A percentile compares a stretch with the other conserved stretches of the same genome.
phyloP scores from a whole-genome alignment of 2,113 vertebrate genomes.

The Rhea pennata region DNA sequence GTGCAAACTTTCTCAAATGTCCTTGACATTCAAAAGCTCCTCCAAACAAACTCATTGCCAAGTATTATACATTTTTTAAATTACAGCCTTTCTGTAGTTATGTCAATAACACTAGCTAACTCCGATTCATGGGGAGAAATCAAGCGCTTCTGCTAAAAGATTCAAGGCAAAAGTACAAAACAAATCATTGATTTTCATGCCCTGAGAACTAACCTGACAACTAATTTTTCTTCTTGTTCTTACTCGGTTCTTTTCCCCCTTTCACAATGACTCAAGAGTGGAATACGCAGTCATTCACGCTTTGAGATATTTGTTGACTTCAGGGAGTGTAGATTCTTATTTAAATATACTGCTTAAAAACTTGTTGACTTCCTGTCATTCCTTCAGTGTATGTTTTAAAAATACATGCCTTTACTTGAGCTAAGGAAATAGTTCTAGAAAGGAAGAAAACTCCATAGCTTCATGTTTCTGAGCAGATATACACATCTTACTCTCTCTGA shows the following conservation, averaged over 20 bases:
- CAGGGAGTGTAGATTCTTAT: slow-evolving; percentile 16
- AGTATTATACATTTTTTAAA: neutral
- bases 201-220: slow-evolving; percentile 27
- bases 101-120: slow-evolving; percentile 21
- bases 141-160: neutral
- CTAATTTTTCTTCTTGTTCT: slow-evolving; percentile 13
- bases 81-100: neutral
- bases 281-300: slow-evolving; percentile 25
- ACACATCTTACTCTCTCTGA: neutral
- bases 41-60: neutral
- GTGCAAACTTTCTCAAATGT: neutral
- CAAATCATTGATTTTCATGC: slow-evolving; percentile 32
- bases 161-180: slow-evolving; percentile 22
- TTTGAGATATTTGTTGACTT: slow-evolving; percentile 53
- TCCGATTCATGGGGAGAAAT: neutral
- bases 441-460: neutral
- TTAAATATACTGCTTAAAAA: slow-evolving; percentile 51
- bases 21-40: neutral
- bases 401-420: neutral
- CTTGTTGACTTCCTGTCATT: slow-evolving; percentile 24
- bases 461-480: neutral
- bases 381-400: neutral
- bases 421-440: neutral
- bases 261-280: neutral
- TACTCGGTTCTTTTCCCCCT: neutral